Evolutionary conservation across 2,797 vertebrate genomes (phyloP).

Genomic region (Craterocephalus amniculus): DNA sequence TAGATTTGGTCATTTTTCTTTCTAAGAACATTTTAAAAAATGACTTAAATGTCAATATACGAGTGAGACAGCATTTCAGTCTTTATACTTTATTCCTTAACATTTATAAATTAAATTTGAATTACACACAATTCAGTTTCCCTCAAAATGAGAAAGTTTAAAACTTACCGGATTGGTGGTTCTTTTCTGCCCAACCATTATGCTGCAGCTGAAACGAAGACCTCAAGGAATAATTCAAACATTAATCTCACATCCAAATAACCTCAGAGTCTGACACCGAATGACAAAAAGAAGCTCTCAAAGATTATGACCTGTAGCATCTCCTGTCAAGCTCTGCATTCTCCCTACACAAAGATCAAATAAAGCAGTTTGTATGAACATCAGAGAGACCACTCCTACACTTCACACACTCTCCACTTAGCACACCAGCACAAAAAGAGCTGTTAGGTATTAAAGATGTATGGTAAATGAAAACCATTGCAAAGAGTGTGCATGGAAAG

Average conservation of each 20-base stretch:
- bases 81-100: neutral
- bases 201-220: neutral
- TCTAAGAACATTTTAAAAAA: neutral
- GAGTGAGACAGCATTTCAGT: neutral
- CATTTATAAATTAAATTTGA: neutral
- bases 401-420: slow-evolving; percentile 23
- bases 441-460: slow-evolving; percentile 16
- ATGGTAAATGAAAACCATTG: neutral
- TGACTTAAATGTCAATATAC: neutral
- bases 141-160: neutral
- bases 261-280: slow-evolving; percentile 3
- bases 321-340: slow-evolving; percentile 7
- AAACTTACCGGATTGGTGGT: slow-evolving; percentile 53
- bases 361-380: neutral
- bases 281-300: neutral
- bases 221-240: slow-evolving; percentile 4
- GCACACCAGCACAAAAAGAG: slow-evolving; percentile 35
- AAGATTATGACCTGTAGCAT: neutral
- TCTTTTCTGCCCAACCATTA: slow-evolving; percentile 42
- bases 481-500: slow-evolving; percentile 26
- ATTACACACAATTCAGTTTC: too few relatives aligned
- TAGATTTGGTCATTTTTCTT: neutral
- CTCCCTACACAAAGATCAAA: slow-evolving; percentile 1
- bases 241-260: slow-evolving; percentile 9
- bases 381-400: slow-evolving; percentile 24